Evolutionary conservation across 1,140 invertebrate species (phyloP).

Genomic region (Nixonia krombeini): DNA sequence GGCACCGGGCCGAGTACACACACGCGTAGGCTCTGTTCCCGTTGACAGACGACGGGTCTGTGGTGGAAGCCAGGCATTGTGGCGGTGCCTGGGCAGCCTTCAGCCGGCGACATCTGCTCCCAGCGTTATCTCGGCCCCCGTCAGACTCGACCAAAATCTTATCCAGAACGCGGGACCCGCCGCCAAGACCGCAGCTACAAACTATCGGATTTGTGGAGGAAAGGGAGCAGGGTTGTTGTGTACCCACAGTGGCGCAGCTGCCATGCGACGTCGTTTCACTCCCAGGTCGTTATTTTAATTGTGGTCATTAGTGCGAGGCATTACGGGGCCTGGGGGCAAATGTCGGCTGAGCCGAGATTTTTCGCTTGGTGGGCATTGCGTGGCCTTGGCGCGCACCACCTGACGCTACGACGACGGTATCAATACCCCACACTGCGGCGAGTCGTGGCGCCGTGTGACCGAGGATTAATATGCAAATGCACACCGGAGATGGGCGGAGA

Average conservation of each 20-base stretch:
- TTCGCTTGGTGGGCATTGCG: no score
- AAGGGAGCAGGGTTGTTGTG: constrained; percentile 20
- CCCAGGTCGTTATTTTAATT: no score
- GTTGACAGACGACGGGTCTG: constrained; percentile 23
- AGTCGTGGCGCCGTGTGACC: constrained; percentile 52
- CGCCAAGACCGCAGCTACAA: constrained; percentile 38
- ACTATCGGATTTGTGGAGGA: constrained; percentile 51
- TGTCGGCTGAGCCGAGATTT: no score
- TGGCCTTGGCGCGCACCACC: constrained; percentile 36
- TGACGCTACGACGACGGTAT: constrained; percentile 33
- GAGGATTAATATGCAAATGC: constrained; percentile 58
- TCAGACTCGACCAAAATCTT: constrained; percentile 13
- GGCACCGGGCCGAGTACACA: not conserved
- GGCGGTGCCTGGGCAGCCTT: constrained; percentile 42
- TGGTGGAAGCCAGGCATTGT: constrained; percentile 37
- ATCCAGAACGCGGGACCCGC: constrained; percentile 12
- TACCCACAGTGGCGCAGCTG: no score
- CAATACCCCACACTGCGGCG: constrained; percentile 31
- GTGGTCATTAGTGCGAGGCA: no score
- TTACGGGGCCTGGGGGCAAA: no score
- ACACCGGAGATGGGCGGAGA: constrained; percentile 21
- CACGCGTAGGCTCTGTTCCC: constrained; percentile 30
- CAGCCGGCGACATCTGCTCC: constrained; percentile 62
- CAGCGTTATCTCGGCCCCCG: constrained; percentile 60
- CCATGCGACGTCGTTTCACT: no score